Base-by-base conservation (phyloP, 2,797 vertebrate species). In the Decapterus maruadsi region DNA sequence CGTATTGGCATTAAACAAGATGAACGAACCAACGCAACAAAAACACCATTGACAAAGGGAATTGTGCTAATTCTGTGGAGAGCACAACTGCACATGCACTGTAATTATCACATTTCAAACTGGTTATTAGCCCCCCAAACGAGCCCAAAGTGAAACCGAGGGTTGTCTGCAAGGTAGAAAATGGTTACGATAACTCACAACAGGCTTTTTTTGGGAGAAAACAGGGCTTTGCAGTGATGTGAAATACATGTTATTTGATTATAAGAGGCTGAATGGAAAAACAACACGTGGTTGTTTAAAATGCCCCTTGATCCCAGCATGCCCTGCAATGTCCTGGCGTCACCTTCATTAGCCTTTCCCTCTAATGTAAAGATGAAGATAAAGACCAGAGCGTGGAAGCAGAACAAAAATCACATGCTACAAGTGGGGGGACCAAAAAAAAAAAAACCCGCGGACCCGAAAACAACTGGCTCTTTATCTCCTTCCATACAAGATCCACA, bases 391-490 rank as follows among this genome's bases (percentile, higher is more conserved):
- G 54, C 4, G 16, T 16, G n/a, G 10, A 50, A 55, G 68, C 50
- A 53, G 60, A 64, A 68, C 50, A n/a, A 0, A 38, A 59, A 82
- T 90, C 82, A 87, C 89, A 86, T 89, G 87, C 72, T 69, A 4
- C 20, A 62, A 64, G 40, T 68, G 26, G 26, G 64, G 68, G 77
- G 54, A 34, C 31, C 56, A 26, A 26, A 26, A 70, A 84, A 68
- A 53, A 26, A 26, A 26, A 70, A 84, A 68, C 63, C 62, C 2
- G n/a, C 53, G 26, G 62, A 55, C 65, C 64, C 65, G 12, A 26
- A 26, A 84, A 90, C 85, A 90, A 90, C 63, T 6, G 31, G 65
- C 79, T 53, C 87, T 90, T 90, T 89, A 77, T 90, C 17, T 67
- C 19, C 11, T 20, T n/a, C 40, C 65, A 11, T 75, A 63, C 78